A percentile compares a stretch with the other conserved stretches of the same genome.
phyloP scores from a whole-genome alignment of 1,140 invertebrate genomes.

The Cardiocondyla obscurior region DNA sequence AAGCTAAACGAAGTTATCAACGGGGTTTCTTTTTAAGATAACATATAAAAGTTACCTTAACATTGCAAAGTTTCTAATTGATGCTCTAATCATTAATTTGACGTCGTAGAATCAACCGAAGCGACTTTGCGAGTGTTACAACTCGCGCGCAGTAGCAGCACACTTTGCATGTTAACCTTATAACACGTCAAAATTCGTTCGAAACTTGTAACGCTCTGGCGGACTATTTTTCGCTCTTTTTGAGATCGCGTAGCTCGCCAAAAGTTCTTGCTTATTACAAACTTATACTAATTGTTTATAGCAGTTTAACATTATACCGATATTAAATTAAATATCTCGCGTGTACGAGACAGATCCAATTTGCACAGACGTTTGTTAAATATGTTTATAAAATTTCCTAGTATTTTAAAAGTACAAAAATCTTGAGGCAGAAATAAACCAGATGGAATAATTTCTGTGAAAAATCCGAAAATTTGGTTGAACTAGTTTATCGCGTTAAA shows the following conservation, averaged over 20 bases:
- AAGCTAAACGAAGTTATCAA: not conserved
- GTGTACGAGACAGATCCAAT: not conserved
- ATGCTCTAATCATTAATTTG: slow-evolving; percentile 30
- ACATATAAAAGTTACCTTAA: not conserved
- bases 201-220: not conserved
- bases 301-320: not conserved
- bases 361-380: not conserved
- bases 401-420: not conserved
- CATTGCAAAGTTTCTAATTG: not conserved
- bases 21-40: not conserved
- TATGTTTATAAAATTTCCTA: not conserved
- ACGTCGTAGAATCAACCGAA: slow-evolving; percentile 7
- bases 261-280: not conserved
- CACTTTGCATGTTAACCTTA: not conserved
- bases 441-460: not conserved
- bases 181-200: slow-evolving; percentile 6
- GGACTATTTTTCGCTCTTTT: not conserved
- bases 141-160: not conserved
- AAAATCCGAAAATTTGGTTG: not conserved
- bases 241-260: not conserved
- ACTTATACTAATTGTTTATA: not conserved
- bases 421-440: not conserved
- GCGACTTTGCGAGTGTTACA: not conserved
- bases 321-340: not conserved
- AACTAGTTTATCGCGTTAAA: not conserved